Evolutionary conservation across 2,888 invertebrate species (phyloP), one percentile per base, ranked within the genome.

Genomic region (Trissonchulus latispiculum): DNA sequence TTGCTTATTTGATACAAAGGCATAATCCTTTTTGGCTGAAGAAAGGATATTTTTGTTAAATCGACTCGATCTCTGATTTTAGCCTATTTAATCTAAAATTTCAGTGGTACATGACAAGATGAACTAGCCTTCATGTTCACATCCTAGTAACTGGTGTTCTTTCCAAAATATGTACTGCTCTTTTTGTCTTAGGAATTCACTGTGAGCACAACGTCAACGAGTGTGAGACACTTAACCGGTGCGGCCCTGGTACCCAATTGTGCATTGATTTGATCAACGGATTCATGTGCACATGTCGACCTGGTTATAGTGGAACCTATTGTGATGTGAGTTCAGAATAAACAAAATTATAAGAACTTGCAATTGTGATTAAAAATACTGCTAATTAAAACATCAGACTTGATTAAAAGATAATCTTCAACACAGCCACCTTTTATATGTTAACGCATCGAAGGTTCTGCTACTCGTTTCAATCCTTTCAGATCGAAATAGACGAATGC

Each of bases 171-270:
- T 18, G 66, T 28, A n/a, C 35, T 8, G 8, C n/a, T 70, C 93
- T 93, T 28, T 94, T 93, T 36, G 95, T 88, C 81, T 90, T 91
- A 18, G 99, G 97, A 62, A 93, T 77, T 2, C 80, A 81, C 62
- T 96, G 96, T 81, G 94, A 95, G 79, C 88, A 90, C 1, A 94
- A 95, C 80, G 90, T 94, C 70, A 92, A 97, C 81, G 95, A 97
- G 81, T 99, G 99, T 83, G 87, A 89, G 71, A 66, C 70, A 75
- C 67, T 77, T 77, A 59, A 76, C 74, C 76, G 66, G 59, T 76
- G 75, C 61, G 75, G 74, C 0, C 88, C 90, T 69, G 95, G 95
- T 73, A 94, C 95, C 0, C 92, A 93, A 76, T 88, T 89, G 75
- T 96, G 96, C 80, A 86, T 93, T 31, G 95, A 96, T 84, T 86